phyloP scores from a whole-genome alignment of 2,113 vertebrate genomes.

The Numida meleagris region DNA sequence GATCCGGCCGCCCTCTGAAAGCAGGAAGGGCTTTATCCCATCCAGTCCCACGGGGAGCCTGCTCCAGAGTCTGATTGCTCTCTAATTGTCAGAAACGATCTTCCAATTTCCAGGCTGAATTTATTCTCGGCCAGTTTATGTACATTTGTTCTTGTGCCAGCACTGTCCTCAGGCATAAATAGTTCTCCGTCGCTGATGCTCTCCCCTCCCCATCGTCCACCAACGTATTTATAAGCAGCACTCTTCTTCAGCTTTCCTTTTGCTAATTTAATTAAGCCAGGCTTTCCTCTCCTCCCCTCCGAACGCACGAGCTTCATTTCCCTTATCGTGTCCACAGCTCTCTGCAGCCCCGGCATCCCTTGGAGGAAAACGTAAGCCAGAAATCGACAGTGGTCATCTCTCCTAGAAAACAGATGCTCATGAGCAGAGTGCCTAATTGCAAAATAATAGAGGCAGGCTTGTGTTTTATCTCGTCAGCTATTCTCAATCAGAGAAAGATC shows the following conservation, averaged over 20 bases:
- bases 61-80: neutral
- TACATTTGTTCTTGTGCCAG: constrained; percentile 15
- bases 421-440: neutral
- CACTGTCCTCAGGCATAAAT: constrained; percentile 38
- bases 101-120: neutral
- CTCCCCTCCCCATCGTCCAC: neutral
- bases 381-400: rapidly evolving
- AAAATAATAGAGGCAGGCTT: neutral
- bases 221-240: constrained; percentile 29
- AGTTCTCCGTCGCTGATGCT: neutral
- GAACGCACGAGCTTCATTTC: neutral
- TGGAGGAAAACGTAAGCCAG: rapidly evolving
- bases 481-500: neutral
- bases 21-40: neutral
- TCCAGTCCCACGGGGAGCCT: neutral
- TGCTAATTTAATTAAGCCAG: constrained; percentile 57
- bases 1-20: neutral
- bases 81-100: constrained; percentile 35
- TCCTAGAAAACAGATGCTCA: neutral
- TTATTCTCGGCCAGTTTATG: constrained; percentile 28
- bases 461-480: neutral
- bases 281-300: neutral
- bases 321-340: neutral
- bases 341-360: neutral
- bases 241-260: constrained; percentile 24